Evolutionary conservation across 2,888 invertebrate species (phyloP), one percentile per base, ranked within the genome.

Genomic region (Phyllotreta striolata): DNA sequence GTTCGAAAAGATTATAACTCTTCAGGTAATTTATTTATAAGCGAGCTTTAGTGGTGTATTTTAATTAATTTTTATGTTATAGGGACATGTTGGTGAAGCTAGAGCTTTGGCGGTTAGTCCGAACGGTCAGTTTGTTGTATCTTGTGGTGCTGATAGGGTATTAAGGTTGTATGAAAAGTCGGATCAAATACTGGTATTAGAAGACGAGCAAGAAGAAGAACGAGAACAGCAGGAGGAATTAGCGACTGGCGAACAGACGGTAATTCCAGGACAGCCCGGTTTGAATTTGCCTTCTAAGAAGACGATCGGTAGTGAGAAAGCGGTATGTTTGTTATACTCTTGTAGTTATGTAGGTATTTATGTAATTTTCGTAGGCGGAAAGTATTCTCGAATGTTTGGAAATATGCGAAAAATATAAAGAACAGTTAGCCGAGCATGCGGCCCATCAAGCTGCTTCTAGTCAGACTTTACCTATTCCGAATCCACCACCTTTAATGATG

Each of bases 341-440:
- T 6, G 10, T 3, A 7, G 12, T 10, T 10, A 46, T 12, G 14
- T 10, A 10, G 46, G 8, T 12, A 39, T 7, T 10, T 46, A 12
- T 3, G 10, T 46, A 10, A 46, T 46, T 10, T 10, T 75, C 74
- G 63, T 63, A 86, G 88, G 95, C 96, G 35, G 98, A 98, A 79
- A 88, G 91, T 56, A 88, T 99, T 70, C 84, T 97, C 74, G 98
- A 98, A 81, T 96, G 96, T 71, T 81, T 99, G 58, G 92, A 93
- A 62, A 85, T 95, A 55, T 88, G 89, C 13, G 85, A 85, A 72
- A 85, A 87, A 71, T 90, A 88, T 76, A 80, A 82, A 69, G 83
- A 85, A 68, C 86, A 89, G 75, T 78, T 88, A 72, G 83, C 79
- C 1, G 88, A 88, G 73, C 77, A 82, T 62, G 78, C 78, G 63